phyloP scores from a whole-genome alignment of 2,888 invertebrate genomes.

The Pandemis cinnamomeana region DNA sequence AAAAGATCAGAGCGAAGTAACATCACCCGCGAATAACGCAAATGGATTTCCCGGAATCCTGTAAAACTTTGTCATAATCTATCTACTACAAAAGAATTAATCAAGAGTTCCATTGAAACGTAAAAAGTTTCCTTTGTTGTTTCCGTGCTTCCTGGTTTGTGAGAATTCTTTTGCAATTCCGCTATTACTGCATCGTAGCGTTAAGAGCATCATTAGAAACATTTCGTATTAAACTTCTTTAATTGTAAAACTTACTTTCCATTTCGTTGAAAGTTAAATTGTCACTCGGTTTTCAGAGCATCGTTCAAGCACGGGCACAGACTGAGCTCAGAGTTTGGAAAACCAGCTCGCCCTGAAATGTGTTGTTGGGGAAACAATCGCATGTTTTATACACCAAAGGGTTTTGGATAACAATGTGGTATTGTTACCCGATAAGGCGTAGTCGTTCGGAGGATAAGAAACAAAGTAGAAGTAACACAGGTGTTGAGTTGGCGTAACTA shows the following conservation, averaged over 20 bases:
- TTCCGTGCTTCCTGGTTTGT: constrained; percentile 23
- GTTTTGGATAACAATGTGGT: constrained; percentile 67
- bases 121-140: constrained; percentile 43
- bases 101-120: constrained; percentile 40
- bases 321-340: constrained; percentile 8
- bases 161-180: constrained; percentile 29
- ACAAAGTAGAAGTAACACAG: constrained; percentile 13
- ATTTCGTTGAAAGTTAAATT: constrained; percentile 19
- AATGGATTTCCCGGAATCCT: constrained; percentile 52
- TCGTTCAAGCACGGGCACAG: constrained; percentile 11
- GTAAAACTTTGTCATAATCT: constrained; percentile 34
- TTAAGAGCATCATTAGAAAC: constrained; percentile 20
- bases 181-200: constrained; percentile 14
- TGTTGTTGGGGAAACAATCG: constrained; percentile 45
- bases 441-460: constrained; percentile 34
- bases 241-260: constrained; percentile 39
- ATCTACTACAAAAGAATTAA: constrained; percentile 44
- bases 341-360: constrained; percentile 34
- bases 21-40: constrained; percentile 41
- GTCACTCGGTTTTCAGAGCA: constrained; percentile 22
- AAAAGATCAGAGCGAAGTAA: constrained; percentile 20
- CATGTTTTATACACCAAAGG: constrained; percentile 72
- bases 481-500: constrained; percentile 15
- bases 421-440: constrained; percentile 71
- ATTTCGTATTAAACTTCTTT: constrained; percentile 27